Base-by-base conservation (phyloP, 2,113 vertebrate genomes). In the Pungitius pungitius region DNA sequence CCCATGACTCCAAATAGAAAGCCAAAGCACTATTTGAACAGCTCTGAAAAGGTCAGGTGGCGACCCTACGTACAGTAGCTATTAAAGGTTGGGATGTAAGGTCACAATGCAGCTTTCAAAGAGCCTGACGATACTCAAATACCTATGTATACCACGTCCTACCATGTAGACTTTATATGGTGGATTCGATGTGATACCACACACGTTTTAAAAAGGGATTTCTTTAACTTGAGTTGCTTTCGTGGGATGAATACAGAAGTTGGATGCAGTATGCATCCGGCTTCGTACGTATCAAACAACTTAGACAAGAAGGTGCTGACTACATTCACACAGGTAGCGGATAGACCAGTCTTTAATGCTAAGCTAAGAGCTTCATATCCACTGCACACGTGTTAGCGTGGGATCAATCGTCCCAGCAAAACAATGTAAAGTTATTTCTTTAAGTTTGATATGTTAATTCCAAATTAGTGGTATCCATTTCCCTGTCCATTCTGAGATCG, bases 1-100 rank as follows among this genome's bases (percentile, higher is more conserved):
- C 87, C 84, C 87, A 80, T 81, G 84, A 79, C 90, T 85, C 54
- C 81, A 88, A 91, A 89, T 82, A 87, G 82, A 77, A 78, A 78
- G 39, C 66, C 72, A 76, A 82, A 43, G 71, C 24, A 30, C 40
- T 66, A 55, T 63, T 42, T 80, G 39, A 85, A 68, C 17, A 12
- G 35, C 78, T 57, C 37, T 62, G 72, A 69, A 78, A 91, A 88
- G 85, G 89, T 90, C 88, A 87, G 20, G 52, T 58, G 51, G 49
- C 45, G 57, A 51, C 56, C 69, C 37, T 15, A 59, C 22, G 24
- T 65, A 67, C 15, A 57, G 45, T 8, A 74, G 20, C 40, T 71
- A 61, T 27, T 24, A 73, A 64, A 47, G 45, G 42, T 54, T 62
- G 33, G 26, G 15, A 37, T 30, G 27, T 17, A n/a, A 2, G 3